Evolutionary conservation across 2,113 vertebrate genomes (phyloP).

Genomic region (Illadopsis cleaveri): DNA sequence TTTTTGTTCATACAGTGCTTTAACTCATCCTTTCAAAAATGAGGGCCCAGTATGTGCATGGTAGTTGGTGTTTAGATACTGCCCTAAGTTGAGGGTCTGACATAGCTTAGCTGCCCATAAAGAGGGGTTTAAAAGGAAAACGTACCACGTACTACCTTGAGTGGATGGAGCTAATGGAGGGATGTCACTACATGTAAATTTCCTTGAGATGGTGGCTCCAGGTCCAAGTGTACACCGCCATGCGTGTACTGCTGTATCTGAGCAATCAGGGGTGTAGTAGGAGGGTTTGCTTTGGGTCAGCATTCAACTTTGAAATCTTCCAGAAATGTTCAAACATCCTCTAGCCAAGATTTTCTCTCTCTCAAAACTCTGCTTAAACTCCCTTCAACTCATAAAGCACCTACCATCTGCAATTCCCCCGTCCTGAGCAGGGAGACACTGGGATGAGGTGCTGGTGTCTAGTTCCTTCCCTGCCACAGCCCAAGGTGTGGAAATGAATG

Average conservation of each 20-base stretch:
- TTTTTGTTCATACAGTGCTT: background rate
- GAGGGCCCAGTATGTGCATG: background rate
- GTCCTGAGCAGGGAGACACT: background rate
- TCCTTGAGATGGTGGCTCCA: background rate
- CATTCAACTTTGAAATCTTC: background rate
- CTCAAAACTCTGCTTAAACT: background rate
- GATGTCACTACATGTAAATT: background rate
- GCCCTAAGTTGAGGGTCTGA: background rate
- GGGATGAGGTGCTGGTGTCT: background rate
- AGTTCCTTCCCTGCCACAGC: background rate
- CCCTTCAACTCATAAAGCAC: background rate
- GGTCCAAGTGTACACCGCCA: background rate
- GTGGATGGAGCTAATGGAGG: background rate
- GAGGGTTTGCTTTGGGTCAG: background rate
- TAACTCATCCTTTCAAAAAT: background rate
- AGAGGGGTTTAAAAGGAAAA: background rate
- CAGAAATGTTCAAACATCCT: background rate
- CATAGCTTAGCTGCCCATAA: background rate
- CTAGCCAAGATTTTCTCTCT: background rate
- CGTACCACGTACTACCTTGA: background rate
- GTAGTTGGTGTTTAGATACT: background rate
- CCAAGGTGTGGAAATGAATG: background rate
- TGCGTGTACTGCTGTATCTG: fast-evolving
- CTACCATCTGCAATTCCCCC: background rate
- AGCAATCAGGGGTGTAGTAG: background rate